Evolutionary conservation across 1,140 invertebrate species (phyloP).

Genomic region (Coboldia fuscipes): DNA sequence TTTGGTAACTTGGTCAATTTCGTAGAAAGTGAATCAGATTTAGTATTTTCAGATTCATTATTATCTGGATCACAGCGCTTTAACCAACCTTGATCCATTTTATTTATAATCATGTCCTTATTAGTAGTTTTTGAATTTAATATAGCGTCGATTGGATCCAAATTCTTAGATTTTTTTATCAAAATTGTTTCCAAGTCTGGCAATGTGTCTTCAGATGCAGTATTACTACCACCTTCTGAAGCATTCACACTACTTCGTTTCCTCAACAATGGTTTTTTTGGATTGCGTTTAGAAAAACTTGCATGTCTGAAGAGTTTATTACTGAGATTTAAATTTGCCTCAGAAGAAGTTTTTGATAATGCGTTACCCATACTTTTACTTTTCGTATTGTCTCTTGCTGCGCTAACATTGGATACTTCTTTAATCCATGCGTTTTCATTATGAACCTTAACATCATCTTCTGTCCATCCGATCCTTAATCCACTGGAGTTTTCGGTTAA

Average conservation of each 20-base stretch:
- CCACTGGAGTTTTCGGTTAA: too few species aligned
- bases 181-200: slow-evolving; percentile 19
- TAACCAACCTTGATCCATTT: slow-evolving; percentile 16
- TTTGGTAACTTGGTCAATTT: not conserved
- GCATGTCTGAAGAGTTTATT: slow-evolving; percentile 41
- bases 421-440: too few species aligned
- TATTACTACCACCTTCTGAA: not conserved
- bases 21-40: too few species aligned
- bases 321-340: slow-evolving; percentile 7
- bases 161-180: slow-evolving; percentile 14
- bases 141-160: slow-evolving; percentile 7
- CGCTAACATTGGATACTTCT: too few species aligned
- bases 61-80: slow-evolving; percentile 10
- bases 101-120: slow-evolving; percentile 1
- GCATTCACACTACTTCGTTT: slow-evolving; percentile 10
- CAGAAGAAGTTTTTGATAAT: too few species aligned
- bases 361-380: too few species aligned
- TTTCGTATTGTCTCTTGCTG: too few species aligned
- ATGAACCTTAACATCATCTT: too few species aligned
- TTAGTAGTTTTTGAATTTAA: too few species aligned
- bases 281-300: slow-evolving; percentile 47
- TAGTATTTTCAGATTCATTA: slow-evolving; percentile 1
- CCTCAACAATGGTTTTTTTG: slow-evolving; percentile 38
- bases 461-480: too few species aligned
- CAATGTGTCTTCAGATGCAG: slow-evolving; percentile 5